These are phyloP conservation scores for Ginglymostoma cirratum DNA, from an alignment of 2,113 vertebrate species.

Conservation along the genomic window DNA sequence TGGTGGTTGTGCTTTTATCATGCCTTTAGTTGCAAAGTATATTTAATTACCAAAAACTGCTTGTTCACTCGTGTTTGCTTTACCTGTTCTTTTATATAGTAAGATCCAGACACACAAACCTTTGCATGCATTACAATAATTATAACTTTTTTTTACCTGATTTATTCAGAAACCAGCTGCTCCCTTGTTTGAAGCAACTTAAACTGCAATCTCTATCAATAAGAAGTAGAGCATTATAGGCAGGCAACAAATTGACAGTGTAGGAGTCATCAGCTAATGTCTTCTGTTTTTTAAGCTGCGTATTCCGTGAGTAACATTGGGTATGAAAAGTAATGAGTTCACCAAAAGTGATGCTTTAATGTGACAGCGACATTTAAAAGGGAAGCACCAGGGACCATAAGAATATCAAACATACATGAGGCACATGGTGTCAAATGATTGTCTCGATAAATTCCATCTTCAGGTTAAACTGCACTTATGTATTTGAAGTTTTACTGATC, in stretches of 20 bases:
- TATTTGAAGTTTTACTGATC: neutral
- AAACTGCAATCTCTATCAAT: constrained; percentile 6
- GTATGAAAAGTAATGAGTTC: neutral
- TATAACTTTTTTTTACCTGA: neutral
- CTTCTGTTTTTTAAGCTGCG: neutral
- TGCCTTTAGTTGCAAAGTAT: neutral
- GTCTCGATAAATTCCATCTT: neutral
- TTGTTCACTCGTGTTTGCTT: neutral
- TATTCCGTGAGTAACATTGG: neutral
- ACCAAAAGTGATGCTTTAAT: constrained; percentile 10
- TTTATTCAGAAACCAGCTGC: neutral
- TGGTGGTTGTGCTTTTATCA: neutral
- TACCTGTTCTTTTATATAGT: neutral
- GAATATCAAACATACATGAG: neutral
- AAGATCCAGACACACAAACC: neutral
- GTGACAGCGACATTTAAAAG: neutral
- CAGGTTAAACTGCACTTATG: neutral
- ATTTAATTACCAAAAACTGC: neutral
- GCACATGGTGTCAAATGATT: neutral
- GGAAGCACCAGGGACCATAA: neutral
- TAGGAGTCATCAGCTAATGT: neutral
- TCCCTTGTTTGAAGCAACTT: neutral
- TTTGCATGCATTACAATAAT: neutral
- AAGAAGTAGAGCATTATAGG: neutral
- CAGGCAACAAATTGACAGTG: neutral